Base-by-base conservation (phyloP, 2,797 vertebrate species). In the Mormyrops boulengeri region DNA sequence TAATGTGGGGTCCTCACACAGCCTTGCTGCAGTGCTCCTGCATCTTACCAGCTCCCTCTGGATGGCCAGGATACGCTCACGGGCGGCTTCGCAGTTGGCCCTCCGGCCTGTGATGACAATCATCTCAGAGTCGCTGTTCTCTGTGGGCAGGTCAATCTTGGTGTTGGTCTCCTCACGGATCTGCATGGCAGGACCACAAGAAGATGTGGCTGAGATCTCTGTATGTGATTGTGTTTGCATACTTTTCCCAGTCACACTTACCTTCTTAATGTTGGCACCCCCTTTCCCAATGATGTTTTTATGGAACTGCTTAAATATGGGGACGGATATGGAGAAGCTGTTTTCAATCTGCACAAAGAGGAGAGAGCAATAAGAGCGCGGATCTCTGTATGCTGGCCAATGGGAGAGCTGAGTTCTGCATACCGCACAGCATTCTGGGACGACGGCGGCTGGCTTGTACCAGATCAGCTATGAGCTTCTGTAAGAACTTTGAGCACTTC, bases 231-330 rank as follows among this genome's bases (percentile, higher is more conserved):
- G 38, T 12, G 34, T 41, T 11, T 19, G 57, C 17, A 55, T n/a
- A 85, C 22, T 17, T 53, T 47, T 47, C 14, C 26, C 17, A 22
- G 4, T 2, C 55, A 34, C 41, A 57, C 77, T 89, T 34, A 96
- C 97, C 95, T 96, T 97, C 92, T 97, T 97, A 85, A 97, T 97
- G 94, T 97, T 97, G 88, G 94, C 89, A 0, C 95, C 96, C 41
- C 96, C 95, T 92, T 97, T 97, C 5, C 97, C 96, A 7, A 97
- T 97, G 2, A 97, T 97, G 93, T 97, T 97, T 93, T 97, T 97
- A 94, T 97, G 97, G 91, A 97, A 96, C 92, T 96, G 96, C 92
- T 97, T 97, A 82, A 96, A 96, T 92, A 97, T 95, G 62, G 96
- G 95, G 47, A 97, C 94, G 0, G 95, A 96, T 91, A 97, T 94